These are phyloP conservation scores for Hoplodrina ambigua DNA, from an alignment of 2,888 invertebrate genomes.

Conservation along the genomic window DNA sequence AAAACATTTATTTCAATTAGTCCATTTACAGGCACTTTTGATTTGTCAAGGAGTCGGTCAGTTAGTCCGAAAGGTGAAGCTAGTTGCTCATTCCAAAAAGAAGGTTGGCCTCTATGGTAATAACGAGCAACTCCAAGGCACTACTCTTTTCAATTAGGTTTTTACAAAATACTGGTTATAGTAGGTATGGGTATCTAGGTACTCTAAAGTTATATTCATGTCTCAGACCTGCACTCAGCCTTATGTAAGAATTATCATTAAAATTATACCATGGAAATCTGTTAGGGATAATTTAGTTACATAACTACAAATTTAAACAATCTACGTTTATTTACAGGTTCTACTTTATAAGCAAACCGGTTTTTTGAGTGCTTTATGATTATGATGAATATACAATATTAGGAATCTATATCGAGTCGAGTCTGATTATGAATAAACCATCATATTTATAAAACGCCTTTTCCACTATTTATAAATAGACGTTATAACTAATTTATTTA, in stretches of 20 bases:
- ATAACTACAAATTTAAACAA: neutral
- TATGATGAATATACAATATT: too few relatives aligned
- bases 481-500: neutral
- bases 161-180: too few relatives aligned
- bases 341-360: neutral
- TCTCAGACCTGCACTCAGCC: neutral
- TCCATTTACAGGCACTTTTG: too few relatives aligned
- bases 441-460: neutral
- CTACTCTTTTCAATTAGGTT: too few relatives aligned
- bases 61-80: too few relatives aligned
- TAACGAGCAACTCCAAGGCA: too few relatives aligned
- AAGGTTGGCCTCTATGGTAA: too few relatives aligned
- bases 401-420: neutral
- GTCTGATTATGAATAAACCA: neutral
- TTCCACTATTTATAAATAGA: neutral
- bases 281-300: neutral
- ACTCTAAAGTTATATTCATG: neutral
- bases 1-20: too few relatives aligned
- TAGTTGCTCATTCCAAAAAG: too few relatives aligned
- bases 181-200: too few relatives aligned
- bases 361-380: neutral
- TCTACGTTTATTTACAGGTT: neutral
- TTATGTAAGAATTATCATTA: neutral
- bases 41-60: too few relatives aligned
- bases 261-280: neutral